Conservation (phyloP, 2,888 invertebrate species). For the Gastracanthus pulcherrimus region DNA sequence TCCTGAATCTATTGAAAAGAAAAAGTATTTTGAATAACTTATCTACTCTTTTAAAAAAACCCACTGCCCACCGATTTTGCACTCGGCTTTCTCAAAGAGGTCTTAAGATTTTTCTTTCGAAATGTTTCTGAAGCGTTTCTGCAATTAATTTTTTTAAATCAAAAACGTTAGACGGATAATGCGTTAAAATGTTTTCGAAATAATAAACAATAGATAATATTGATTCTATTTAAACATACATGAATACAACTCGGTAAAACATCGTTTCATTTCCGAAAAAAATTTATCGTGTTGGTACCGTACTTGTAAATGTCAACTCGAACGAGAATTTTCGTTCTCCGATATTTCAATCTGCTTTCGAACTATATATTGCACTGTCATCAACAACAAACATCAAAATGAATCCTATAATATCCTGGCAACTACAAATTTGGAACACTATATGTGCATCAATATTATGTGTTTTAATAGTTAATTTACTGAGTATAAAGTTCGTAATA, state of each 20-base stretch:
- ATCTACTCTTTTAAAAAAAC: too few relatives aligned
- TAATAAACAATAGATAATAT: background rate
- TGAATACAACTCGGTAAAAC: background rate
- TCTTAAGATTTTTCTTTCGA: background rate
- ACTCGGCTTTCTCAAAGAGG: too few relatives aligned
- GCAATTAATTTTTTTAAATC: background rate
- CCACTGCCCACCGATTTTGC: too few relatives aligned
- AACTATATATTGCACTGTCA: background rate
- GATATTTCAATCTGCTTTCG: background rate
- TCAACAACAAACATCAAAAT: background rate
- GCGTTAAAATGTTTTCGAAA: background rate
- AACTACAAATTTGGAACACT: background rate
- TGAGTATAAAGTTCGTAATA: too few relatives aligned
- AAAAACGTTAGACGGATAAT: background rate
- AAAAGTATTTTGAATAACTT: too few relatives aligned
- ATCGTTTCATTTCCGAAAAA: background rate
- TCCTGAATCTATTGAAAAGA: too few relatives aligned
- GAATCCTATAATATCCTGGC: background rate
- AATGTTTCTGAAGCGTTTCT: too few relatives aligned
- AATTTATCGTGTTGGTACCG: background rate
- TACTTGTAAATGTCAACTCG: background rate
- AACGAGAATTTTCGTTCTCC: background rate
- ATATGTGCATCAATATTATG: background rate
- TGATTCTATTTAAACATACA: background rate
- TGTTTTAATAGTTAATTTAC: too few relatives aligned